A percentile compares a stretch with the other conserved stretches of the same genome.
Conservation (phyloP, 2,797 vertebrate genomes). For the Ficedula albicollis region DNA sequence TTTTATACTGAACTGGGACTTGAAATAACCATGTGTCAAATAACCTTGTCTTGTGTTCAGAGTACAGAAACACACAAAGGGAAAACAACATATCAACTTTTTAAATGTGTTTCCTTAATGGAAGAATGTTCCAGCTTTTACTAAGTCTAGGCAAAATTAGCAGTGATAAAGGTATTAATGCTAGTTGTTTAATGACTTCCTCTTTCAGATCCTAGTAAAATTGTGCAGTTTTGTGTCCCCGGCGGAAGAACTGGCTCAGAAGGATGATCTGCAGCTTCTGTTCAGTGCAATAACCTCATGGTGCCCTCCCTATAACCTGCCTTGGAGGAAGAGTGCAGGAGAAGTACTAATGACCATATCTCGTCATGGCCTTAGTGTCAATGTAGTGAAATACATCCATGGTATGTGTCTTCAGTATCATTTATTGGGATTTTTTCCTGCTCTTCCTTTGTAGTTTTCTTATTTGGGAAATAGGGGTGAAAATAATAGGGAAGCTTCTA, state of each 20-base stretch:
- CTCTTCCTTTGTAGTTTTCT: neutral
- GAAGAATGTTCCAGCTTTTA: neutral
- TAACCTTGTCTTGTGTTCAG: neutral
- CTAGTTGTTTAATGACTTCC: neutral
- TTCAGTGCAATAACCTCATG: conserved; percentile 99
- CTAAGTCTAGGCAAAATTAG: neutral
- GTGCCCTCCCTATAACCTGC: conserved; percentile 98
- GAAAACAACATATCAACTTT: accelerated
- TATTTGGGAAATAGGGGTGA: neutral
- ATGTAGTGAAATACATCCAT: conserved; percentile 98
- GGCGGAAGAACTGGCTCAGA: conserved; percentile 96
- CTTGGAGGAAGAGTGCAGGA: conserved; percentile 96
- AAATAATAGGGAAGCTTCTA: neutral
- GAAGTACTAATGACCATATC: conserved; percentile 98
- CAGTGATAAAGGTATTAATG: neutral
- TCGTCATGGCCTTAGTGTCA: conserved; percentile 94
- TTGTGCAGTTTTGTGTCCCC: conserved; percentile 96
- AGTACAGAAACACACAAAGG: neutral
- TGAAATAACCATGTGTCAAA: neutral
- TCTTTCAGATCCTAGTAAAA: conserved; percentile 92
- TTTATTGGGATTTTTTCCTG: neutral
- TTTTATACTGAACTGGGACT: neutral
- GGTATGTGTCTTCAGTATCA: conserved; percentile 72
- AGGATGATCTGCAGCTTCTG: conserved; percentile 98
- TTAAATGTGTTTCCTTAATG: neutral